Conservation (phyloP, 2,797 vertebrate species). For the Chloroceryle amazona region DNA sequence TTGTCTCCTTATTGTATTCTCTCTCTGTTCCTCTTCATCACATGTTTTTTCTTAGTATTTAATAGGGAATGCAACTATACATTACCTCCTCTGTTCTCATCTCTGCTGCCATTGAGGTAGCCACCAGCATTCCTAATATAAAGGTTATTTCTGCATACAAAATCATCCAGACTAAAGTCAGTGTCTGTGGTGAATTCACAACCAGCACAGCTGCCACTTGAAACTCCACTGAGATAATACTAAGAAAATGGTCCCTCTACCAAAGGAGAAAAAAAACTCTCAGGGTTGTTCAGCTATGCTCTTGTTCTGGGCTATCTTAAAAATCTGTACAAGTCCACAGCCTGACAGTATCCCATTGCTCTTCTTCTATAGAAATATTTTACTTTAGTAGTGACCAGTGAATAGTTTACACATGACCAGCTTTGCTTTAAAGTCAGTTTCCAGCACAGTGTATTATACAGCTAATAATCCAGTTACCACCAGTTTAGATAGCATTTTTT, state of each 20-base stretch:
- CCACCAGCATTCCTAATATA: not conserved
- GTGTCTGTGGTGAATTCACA: not conserved
- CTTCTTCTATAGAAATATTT: not conserved
- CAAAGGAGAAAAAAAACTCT: not conserved
- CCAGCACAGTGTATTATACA: not conserved
- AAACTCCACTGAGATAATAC: not conserved
- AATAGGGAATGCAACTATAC: not conserved
- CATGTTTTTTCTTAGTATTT: not conserved
- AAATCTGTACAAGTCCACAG: not conserved
- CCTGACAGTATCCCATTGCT: not conserved
- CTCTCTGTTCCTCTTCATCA: not conserved
- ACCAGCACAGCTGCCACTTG: not conserved
- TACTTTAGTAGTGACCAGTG: not conserved
- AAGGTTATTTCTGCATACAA: not conserved
- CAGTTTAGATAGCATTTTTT: not conserved
- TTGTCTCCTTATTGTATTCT: not conserved
- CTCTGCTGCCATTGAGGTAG: not conserved
- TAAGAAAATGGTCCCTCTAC: not conserved
- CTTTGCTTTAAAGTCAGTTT: no score
- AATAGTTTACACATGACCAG: no score
- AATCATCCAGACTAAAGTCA: not conserved
- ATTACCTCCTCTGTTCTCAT: no score
- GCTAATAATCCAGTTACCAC: not conserved
- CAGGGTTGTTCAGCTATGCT: not conserved
- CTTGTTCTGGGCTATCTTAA: not conserved